Evolutionary conservation across 2,888 invertebrate genomes (phyloP).

Genomic region (Fragum sueziense): DNA sequence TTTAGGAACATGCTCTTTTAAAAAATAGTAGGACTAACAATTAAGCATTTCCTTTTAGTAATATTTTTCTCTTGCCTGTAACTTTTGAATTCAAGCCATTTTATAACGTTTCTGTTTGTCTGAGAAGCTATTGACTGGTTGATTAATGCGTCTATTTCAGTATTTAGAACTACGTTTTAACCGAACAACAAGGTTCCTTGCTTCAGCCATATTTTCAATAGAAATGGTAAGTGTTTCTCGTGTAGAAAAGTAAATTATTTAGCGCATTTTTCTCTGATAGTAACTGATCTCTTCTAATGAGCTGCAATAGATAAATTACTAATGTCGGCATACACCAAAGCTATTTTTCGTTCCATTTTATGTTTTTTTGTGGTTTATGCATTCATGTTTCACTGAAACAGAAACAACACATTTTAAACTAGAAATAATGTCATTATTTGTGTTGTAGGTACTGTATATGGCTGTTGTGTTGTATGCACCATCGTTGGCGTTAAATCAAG

Average conservation of each 20-base stretch:
- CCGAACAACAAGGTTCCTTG: constrained; percentile 61
- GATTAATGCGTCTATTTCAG: constrained; percentile 58
- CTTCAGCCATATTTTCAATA: constrained; percentile 62
- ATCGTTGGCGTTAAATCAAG: constrained; percentile 89
- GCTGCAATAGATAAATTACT: too few species aligned
- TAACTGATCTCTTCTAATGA: too few species aligned
- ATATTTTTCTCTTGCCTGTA: too few species aligned
- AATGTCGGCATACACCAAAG: too few species aligned
- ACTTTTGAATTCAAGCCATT: too few species aligned
- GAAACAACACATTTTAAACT: not conserved
- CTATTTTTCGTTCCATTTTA: not conserved
- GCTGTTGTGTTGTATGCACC: constrained; percentile 95
- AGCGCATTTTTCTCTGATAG: too few species aligned
- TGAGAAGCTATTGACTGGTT: too few species aligned
- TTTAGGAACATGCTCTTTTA: too few species aligned
- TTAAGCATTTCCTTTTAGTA: too few species aligned
- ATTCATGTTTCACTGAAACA: not conserved
- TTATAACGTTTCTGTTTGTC: too few species aligned
- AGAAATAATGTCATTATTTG: not conserved
- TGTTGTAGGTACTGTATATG: constrained; percentile 82
- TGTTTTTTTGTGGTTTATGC: not conserved
- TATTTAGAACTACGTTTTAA: constrained; percentile 70
- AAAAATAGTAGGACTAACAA: too few species aligned
- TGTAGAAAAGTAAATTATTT: too few species aligned
- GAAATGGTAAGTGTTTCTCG: constrained; percentile 64